A percentile compares a stretch with the other conserved stretches of the same genome.
Evolutionary conservation across 2,888 invertebrate species (phyloP).

Genomic region (Trichacis sp.): DNA sequence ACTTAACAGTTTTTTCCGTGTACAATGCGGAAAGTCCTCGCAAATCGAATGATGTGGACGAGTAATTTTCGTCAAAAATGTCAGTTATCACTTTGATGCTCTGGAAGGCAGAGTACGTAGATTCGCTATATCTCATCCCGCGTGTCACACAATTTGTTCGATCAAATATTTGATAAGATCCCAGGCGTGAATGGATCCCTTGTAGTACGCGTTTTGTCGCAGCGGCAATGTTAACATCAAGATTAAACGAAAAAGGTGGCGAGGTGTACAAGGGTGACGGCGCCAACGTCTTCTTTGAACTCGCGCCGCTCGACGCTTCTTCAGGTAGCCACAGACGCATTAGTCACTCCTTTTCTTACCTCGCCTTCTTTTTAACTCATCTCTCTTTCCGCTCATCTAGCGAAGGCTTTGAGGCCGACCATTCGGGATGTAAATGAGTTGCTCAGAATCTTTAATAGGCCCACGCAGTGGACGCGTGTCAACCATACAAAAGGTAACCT

Average conservation of each 20-base stretch:
- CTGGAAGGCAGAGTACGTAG: no score
- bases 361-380: conserved; percentile 43
- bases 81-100: no score
- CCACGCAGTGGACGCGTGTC: conserved; percentile 57
- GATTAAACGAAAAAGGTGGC: conserved; percentile 50
- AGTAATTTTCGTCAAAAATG: no score
- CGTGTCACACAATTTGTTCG: conserved; percentile 37
- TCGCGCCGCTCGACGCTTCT: conserved; percentile 61
- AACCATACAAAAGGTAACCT: conserved; percentile 47
- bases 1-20: no score
- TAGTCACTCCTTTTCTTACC: conserved; percentile 65
- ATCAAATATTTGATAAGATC: conserved; percentile 7
- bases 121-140: no score
- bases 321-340: conserved; percentile 69
- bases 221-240: conserved; percentile 35
- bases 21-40: no score
- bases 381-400: conserved; percentile 43
- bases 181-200: conserved; percentile 19
- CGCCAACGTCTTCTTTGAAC: conserved; percentile 68
- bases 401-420: conserved; percentile 36
- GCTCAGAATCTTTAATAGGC: conserved; percentile 64
- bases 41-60: no score
- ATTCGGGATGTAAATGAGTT: conserved; percentile 62
- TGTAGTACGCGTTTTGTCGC: conserved; percentile 28
- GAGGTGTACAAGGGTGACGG: conserved; percentile 57